Base-by-base conservation (phyloP, 2,113 vertebrate genomes). In the Campylorhamphus procurvoides region DNA sequence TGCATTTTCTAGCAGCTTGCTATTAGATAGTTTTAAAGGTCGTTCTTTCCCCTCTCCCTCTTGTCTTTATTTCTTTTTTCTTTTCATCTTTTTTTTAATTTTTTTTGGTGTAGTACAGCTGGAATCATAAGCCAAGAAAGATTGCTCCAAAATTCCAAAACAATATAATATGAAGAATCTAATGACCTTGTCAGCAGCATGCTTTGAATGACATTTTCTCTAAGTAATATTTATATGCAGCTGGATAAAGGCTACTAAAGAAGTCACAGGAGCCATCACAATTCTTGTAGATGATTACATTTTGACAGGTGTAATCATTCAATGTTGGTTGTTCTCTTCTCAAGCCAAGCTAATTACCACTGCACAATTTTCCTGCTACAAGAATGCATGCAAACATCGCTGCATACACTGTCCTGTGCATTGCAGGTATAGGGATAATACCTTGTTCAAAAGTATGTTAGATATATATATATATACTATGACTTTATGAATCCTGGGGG, bases 281-380 rank as follows among this genome's bases (percentile, higher is more conserved):
- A 56, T 62, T 83, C 28, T 29, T 46, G 19, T 27, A 73, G n/a
- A 55, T 82, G 28, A 95, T 84, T 84, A 50, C 18, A 68, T 47
- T 89, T 87, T 89, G 90, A 90, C 87, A 85, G 78, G 62, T 67
- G 18, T 40, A 87, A 96, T 91, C 68, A 91, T 79, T 95, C 81
- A 71, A 3, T 4, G 1, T 46, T 72, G 22, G 13, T 17, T 58
- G 24, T 55, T 93, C 63, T 46, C 53, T 83, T 90, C 63, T 68
- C 35, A 91, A 49, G 27, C 58, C 52, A 0, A 78, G 60, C 35
- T 78, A 75, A 89, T 85, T 56, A 79, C 40, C 69, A 52, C 67
- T 40, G 33, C 42, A 44, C 12, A 39, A 33, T 19, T n/a, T 68
- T 44, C 19, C 66, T 64, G 33, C 42, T 31, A n/a, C 20, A 47